Conservation (phyloP, 2,797 vertebrate genomes). For the Falco concolor region DNA sequence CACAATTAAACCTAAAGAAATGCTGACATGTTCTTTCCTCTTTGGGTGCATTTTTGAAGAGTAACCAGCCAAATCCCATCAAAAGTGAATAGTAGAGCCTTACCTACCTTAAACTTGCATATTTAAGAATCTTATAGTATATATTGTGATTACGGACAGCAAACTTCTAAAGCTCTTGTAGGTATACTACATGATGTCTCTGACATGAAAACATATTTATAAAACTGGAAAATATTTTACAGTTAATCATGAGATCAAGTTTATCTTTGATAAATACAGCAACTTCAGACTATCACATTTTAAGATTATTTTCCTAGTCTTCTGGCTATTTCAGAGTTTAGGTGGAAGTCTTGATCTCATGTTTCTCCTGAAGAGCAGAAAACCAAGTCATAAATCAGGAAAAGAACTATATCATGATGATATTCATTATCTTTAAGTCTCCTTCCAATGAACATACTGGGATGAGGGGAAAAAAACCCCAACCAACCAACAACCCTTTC, state of each 20-base stretch:
- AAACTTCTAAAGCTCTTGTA: background rate
- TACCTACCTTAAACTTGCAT: background rate
- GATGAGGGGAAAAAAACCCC: background rate
- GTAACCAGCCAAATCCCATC: background rate
- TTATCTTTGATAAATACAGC: background rate
- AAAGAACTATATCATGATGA: background rate
- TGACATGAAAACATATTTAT: background rate
- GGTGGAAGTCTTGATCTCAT: background rate
- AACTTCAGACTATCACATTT: background rate
- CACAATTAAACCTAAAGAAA: background rate
- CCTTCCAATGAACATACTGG: background rate
- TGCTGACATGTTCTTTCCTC: background rate
- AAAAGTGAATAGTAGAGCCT: background rate
- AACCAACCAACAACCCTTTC: background rate
- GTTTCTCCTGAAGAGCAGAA: background rate
- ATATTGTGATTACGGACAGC: background rate
- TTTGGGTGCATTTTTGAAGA: background rate
- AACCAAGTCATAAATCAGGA: background rate
- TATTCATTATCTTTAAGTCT: background rate
- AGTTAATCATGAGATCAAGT: background rate
- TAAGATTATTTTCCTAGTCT: background rate
- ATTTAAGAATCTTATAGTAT: background rate
- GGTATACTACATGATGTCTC: background rate
- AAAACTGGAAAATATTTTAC: background rate
- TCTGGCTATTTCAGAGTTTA: background rate